These are phyloP conservation scores for Ctenodactylus gundi DNA, from an alignment of 2,113 vertebrate species.

Conservation along the genomic window DNA sequence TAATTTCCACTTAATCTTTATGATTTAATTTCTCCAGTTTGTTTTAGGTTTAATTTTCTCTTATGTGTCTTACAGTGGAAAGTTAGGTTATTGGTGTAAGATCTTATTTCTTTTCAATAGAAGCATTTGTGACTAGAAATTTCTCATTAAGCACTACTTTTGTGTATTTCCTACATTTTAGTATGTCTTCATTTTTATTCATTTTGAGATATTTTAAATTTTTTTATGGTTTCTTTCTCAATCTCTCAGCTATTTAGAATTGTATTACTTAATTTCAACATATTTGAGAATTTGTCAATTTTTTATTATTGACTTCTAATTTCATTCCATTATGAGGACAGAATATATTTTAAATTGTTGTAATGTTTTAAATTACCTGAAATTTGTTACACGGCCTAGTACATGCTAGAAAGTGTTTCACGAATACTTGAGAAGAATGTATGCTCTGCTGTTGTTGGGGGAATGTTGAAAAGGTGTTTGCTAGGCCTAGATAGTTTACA, in stretches of 20 bases:
- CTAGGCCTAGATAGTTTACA: neutral
- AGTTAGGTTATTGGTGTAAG: neutral
- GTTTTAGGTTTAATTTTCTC: neutral
- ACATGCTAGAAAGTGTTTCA: neutral
- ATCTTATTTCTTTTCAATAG: neutral
- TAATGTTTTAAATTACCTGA: neutral
- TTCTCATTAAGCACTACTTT: neutral
- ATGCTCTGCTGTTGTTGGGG: neutral
- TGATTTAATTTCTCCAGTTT: neutral
- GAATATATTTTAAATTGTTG: neutral
- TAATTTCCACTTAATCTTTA: neutral
- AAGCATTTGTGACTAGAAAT: neutral
- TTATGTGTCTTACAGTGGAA: neutral
- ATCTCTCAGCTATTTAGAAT: neutral
- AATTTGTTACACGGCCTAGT: neutral
- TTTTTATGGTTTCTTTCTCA: slow-evolving; percentile 1
- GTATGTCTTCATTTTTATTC: neutral
- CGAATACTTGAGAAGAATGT: neutral
- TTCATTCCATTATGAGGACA: neutral
- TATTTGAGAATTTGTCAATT: neutral
- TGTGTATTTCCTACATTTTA: neutral
- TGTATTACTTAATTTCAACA: neutral
- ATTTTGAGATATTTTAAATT: neutral
- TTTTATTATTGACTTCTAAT: slow-evolving; percentile 11
- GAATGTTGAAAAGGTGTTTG: neutral